These are phyloP conservation scores for Archilochus colubris DNA, from an alignment of 2,113 vertebrate species.

Conservation along the genomic window DNA sequence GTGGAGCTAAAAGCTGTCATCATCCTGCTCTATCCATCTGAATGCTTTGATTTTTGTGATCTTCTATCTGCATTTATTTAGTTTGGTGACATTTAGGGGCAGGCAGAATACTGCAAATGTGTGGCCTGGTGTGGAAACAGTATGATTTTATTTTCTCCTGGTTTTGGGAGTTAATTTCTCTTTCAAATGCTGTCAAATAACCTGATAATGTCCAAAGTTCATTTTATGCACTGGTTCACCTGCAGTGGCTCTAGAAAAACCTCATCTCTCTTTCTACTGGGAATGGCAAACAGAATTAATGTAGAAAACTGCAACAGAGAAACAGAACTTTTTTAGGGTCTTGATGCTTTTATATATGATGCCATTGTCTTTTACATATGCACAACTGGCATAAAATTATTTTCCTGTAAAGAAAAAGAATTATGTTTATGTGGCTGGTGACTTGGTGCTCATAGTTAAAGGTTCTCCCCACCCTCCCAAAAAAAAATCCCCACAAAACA, in stretches of 20 bases:
- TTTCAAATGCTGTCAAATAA: background rate
- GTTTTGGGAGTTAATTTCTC: background rate
- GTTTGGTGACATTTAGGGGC: background rate
- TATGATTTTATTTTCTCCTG: background rate
- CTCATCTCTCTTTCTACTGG: background rate
- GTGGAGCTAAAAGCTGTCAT: background rate
- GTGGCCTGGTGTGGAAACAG: background rate
- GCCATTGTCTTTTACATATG: background rate
- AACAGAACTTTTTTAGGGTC: background rate
- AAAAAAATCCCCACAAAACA: background rate
- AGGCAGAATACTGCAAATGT: background rate
- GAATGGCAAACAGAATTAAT: background rate
- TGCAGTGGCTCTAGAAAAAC: background rate
- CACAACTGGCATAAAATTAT: no score
- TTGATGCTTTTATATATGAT: background rate
- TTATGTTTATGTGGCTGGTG: fast-evolving
- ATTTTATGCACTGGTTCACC: background rate
- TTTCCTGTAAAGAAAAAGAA: background rate
- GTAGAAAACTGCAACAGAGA: background rate
- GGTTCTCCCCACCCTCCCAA: background rate
- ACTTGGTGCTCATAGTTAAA: background rate
- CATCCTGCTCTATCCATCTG: fast-evolving
- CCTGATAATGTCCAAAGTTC: background rate
- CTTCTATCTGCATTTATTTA: background rate
- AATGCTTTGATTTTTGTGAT: background rate